Base-by-base conservation (phyloP, 2,797 vertebrate species). In the Oryzias dopingdopingensis region DNA sequence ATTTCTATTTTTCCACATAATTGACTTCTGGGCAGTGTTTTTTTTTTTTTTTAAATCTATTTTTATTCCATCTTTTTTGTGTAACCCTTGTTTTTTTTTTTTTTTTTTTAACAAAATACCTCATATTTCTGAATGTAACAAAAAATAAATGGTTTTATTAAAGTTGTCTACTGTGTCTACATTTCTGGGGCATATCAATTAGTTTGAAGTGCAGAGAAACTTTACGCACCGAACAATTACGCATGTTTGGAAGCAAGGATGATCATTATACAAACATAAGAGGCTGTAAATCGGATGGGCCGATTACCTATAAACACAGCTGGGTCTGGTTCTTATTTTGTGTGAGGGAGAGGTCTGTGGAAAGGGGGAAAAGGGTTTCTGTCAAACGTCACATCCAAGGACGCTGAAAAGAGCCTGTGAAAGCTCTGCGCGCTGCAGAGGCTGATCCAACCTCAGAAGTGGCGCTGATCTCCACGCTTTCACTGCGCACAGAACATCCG, bases 341-440 rank as follows among this genome's bases (percentile, higher is more conserved):
- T 18, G 59, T 24, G 15, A 50, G 37, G 42, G 24, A 24, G 23
- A 23, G 17, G 14, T 64, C 5, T 59, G 44, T 26, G 40, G 46
- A 53, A 54, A 56, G 8, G 16, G 24, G 26, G 15, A 40, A 50
- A 61, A 52, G 18, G 7, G 61, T 49, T 40, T 77, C 49, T 55
- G 67, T 81, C 50, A 72, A 67, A 82, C 87, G 86, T 86, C 84
- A 84, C 73, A 67, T 56, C 52, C 65, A 65, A 60, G 29, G 55
- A 56, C 57, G 42, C 66, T 65, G 68, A 41, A 69, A 52, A 70
- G 62, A 71, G 74, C 42, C 43, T 23, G 49, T 43, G 62, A 13
- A 3, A 12, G 37, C 6, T 60, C 23, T 52, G 52, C 37, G 56
- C 62, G 23, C 40, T 20, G 16, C 49, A 56, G 52, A 74, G 32